Percentiles rank a stretch among this genome's conserved stretches.
These are phyloP conservation scores for Pluvianellus socialis DNA, from an alignment of 2,113 vertebrate genomes.

Conservation along the genomic window DNA sequence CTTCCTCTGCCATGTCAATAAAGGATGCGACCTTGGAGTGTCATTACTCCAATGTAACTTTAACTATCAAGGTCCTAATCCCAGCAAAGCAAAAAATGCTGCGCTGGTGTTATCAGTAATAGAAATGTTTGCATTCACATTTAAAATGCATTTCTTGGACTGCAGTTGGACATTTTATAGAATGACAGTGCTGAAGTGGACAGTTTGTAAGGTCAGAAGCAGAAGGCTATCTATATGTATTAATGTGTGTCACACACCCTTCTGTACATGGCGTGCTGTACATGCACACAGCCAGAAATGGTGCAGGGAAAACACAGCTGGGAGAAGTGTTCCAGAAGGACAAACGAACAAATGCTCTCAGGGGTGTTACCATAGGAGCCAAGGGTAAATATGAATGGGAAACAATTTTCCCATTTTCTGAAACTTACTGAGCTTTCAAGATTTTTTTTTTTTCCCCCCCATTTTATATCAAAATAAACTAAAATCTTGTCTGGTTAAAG, in stretches of 20 bases:
- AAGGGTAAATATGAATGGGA: neutral
- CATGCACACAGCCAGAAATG: neutral
- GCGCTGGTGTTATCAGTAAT: slow-evolving; percentile 64
- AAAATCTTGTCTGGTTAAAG: neutral
- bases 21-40: slow-evolving; percentile 43
- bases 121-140: slow-evolving; percentile 69
- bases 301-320: neutral
- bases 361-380: neutral
- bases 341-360: neutral
- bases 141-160: slow-evolving; percentile 68
- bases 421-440: neutral
- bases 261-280: neutral
- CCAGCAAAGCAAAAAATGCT: slow-evolving; percentile 63
- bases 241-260: slow-evolving; percentile 27
- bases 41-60: slow-evolving; percentile 57
- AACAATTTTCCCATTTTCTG: neutral
- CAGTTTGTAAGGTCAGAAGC: slow-evolving; percentile 67
- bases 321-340: neutral
- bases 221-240: slow-evolving; percentile 48
- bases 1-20: neutral
- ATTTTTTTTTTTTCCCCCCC: neutral
- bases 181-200: slow-evolving; percentile 68
- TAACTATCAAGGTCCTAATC: slow-evolving; percentile 48
- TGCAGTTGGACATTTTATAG: slow-evolving; percentile 49
- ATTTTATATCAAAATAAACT: neutral